Evolutionary conservation across 2,888 invertebrate genomes (phyloP).

Genomic region (Tinea trinotella): DNA sequence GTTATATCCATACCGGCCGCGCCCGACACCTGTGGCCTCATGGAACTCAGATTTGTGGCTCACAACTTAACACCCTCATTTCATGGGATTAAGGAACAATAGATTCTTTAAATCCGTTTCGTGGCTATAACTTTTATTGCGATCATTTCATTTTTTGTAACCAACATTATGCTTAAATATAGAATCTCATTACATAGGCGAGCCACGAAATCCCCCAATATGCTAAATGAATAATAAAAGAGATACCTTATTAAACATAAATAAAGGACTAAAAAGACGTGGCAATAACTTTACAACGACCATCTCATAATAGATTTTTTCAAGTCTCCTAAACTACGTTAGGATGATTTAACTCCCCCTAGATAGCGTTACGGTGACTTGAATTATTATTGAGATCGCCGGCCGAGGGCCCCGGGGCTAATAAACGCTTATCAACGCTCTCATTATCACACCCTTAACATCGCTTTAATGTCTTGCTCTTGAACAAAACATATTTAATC

Average conservation of each 20-base stretch:
- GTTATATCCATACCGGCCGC: slow-evolving; percentile 31
- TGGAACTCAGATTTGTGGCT: slow-evolving; percentile 30
- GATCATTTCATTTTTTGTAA: neutral
- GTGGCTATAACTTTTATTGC: neutral
- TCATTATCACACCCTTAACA: slow-evolving; percentile 74
- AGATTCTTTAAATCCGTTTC: slow-evolving; percentile 9
- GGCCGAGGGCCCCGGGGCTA: slow-evolving; percentile 52
- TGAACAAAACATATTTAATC: slow-evolving; percentile 75
- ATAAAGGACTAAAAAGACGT: neutral
- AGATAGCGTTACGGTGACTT: slow-evolving; percentile 51
- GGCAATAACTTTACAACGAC: slow-evolving; percentile 12
- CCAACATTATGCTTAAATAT: too few relatives aligned
- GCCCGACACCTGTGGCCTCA: slow-evolving; percentile 47
- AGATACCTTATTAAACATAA: neutral
- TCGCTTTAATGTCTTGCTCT: slow-evolving; percentile 72
- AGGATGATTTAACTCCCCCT: slow-evolving; percentile 69
- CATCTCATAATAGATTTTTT: slow-evolving; percentile 10
- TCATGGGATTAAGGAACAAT: slow-evolving; percentile 14
- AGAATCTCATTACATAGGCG: too few relatives aligned
- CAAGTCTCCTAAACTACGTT: slow-evolving; percentile 53
- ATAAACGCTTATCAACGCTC: slow-evolving; percentile 73
- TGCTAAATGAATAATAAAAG: neutral
- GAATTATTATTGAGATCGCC: slow-evolving; percentile 49
- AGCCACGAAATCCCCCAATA: neutral
- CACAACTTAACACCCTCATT: slow-evolving; percentile 33